These are phyloP conservation scores for Drosophila siamana DNA, from an alignment of 2,888 invertebrate species.

Conservation along the genomic window DNA sequence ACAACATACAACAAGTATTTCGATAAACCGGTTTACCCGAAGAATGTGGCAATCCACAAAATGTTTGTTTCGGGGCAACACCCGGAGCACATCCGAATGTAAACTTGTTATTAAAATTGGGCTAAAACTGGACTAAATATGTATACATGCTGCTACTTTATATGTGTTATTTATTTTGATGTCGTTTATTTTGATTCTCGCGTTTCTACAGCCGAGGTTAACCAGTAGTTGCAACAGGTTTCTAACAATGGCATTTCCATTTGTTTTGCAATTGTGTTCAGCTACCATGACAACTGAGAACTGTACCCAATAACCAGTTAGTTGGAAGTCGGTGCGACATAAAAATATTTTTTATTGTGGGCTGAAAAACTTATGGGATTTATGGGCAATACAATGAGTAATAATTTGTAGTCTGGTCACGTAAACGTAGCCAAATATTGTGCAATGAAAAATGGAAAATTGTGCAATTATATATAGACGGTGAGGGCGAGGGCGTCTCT, in stretches of 20 bases:
- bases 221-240: constrained; percentile 57
- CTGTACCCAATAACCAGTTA: constrained; percentile 43
- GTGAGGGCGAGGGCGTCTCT: constrained; percentile 19
- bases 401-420: constrained; percentile 46
- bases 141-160: constrained; percentile 1
- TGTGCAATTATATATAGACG: constrained; percentile 55
- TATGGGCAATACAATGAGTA: background rate
- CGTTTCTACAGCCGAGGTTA: constrained; percentile 54
- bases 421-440: constrained; percentile 41
- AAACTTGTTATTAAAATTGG: constrained; percentile 67
- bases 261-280: constrained; percentile 40
- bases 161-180: constrained; percentile 29
- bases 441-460: constrained; percentile 57
- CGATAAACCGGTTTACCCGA: constrained; percentile 50
- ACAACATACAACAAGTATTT: constrained; percentile 1
- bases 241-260: constrained; percentile 42
- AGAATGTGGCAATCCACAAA: constrained; percentile 35
- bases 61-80: constrained; percentile 20
- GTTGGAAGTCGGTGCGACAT: constrained; percentile 7
- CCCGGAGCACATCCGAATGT: constrained; percentile 50
- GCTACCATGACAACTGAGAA: constrained; percentile 33
- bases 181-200: constrained; percentile 42
- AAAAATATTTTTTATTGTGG: background rate
- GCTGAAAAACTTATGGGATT: constrained; percentile 15
- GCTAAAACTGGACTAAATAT: constrained; percentile 25